phyloP scores from a whole-genome alignment of 2,888 invertebrate species.

The Metallyticus violacea region DNA sequence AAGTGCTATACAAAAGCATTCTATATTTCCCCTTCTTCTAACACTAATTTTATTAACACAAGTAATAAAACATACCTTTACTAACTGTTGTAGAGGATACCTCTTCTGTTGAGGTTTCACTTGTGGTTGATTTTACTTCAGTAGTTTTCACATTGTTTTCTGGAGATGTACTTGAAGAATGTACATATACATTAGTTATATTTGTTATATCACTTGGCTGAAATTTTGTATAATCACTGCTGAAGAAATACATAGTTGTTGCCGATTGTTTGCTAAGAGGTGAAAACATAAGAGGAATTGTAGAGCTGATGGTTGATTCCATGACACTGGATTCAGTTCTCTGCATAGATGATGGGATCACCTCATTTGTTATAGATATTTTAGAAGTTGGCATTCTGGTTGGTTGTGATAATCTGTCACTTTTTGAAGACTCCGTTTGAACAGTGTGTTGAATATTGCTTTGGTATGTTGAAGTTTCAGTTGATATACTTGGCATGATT shows the following conservation, averaged over 20 bases:
- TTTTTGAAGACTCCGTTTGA: not conserved
- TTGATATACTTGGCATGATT: not conserved
- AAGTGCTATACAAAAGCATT: no score
- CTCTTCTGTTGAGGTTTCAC: no score
- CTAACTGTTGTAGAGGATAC: no score
- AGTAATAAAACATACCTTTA: no score
- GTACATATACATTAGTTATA: not conserved
- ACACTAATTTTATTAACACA: no score
- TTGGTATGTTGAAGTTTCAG: not conserved
- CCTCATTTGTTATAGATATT: not conserved
- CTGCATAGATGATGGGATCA: not conserved
- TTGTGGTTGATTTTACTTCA: no score
- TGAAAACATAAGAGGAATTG: not conserved
- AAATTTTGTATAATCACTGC: not conserved
- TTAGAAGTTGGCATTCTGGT: not conserved
- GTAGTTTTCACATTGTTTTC: no score
- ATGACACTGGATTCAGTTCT: not conserved
- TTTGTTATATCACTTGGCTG: not conserved
- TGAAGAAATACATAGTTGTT: not conserved
- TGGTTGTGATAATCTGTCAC: not conserved
- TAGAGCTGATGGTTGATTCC: not conserved
- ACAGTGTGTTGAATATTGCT: not conserved
- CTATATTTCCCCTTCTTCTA: no score
- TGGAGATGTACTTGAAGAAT: no score
- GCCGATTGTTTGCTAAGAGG: not conserved